Evolutionary conservation across 2,888 invertebrate genomes (phyloP), one percentile per base, ranked within the genome.

Genomic region (Zygothrica quintamaculata): DNA sequence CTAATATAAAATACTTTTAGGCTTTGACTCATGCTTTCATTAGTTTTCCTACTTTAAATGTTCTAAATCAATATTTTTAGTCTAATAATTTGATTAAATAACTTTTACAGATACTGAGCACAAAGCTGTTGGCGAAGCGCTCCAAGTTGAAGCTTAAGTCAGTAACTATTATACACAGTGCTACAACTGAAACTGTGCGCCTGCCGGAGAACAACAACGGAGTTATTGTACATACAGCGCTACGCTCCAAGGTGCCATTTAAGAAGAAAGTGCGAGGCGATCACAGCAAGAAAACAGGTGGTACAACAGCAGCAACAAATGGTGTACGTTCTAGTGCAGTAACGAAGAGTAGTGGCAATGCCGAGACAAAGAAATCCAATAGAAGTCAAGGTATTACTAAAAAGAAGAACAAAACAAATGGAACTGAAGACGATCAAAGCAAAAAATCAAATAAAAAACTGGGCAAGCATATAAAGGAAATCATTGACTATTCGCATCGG

Each of bases 151-250:
- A 97, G 91, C 93, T 96, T 85, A 96, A 96, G 91, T 95, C 96
- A 13, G 94, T 97, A 78, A 97, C 97, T 82, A 96, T 97, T 90
- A 96, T 97, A 88, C 97, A 97, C 93, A 96, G 96, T 89, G 96
- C 96, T 77, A 95, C 96, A 59, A 96, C 96, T 62, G 97, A 97
- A 92, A 96, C 96, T 70, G 96, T 96, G 70, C 94, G 96, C 18
- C 92, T 96, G 76, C 96, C 96, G 65, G 95, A 95, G 65, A 94
- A 95, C 68, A 93, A 94, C 74, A 95, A 94, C 73, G 93, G 93
- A 71, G 94, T 94, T 29, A 96, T 96, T 68, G 95, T 97, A 1
- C 97, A 97, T 88, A 97, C 96, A 53, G 97, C 95, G 65, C 94
- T 97, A 69, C 94, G 96, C 73, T 95, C 96, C 46, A 97, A 97